A percentile compares a stretch with the other conserved stretches of the same genome.
Conservation (phyloP, 2,113 vertebrate species). For the Phylloscopus trochiloides region DNA sequence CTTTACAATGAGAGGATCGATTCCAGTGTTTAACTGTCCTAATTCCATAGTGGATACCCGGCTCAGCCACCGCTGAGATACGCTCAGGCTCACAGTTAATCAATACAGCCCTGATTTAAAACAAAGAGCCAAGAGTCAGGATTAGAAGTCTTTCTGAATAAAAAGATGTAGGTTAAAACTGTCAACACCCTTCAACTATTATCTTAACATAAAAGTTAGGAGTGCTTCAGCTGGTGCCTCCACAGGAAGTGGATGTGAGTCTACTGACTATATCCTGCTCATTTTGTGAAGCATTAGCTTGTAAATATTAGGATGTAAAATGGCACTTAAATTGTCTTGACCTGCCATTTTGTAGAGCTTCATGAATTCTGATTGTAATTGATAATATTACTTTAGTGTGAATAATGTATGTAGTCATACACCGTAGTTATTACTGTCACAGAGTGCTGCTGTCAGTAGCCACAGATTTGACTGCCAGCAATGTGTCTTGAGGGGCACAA, state of each 20-base stretch:
- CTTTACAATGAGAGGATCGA: slow-evolving; percentile 72
- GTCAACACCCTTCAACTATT: slow-evolving; percentile 57
- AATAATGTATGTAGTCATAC: background rate
- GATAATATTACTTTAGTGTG: slow-evolving; percentile 18
- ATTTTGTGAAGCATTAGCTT: slow-evolving; percentile 32
- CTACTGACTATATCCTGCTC: background rate
- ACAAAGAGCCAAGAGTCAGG: slow-evolving; percentile 69
- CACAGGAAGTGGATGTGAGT: background rate
- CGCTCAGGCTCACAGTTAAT: slow-evolving; percentile 69
- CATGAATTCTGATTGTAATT: slow-evolving; percentile 11
- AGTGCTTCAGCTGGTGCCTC: background rate
- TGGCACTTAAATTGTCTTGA: slow-evolving; percentile 6
- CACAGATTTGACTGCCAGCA: background rate
- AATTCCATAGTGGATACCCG: slow-evolving; percentile 73
- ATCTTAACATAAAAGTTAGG: background rate
- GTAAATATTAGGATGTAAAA: slow-evolving; percentile 14
- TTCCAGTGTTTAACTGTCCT: slow-evolving; percentile 82
- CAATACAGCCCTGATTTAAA: slow-evolving; percentile 79
- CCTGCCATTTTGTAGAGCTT: background rate
- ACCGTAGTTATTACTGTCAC: background rate
- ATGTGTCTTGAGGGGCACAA: background rate
- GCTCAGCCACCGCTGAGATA: slow-evolving; percentile 68
- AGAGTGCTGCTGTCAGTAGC: background rate
- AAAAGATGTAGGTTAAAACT: slow-evolving; percentile 68
- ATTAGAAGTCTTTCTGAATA: slow-evolving; percentile 76